phyloP scores from a whole-genome alignment of 2,888 invertebrate species.

The Theristus sp. region DNA sequence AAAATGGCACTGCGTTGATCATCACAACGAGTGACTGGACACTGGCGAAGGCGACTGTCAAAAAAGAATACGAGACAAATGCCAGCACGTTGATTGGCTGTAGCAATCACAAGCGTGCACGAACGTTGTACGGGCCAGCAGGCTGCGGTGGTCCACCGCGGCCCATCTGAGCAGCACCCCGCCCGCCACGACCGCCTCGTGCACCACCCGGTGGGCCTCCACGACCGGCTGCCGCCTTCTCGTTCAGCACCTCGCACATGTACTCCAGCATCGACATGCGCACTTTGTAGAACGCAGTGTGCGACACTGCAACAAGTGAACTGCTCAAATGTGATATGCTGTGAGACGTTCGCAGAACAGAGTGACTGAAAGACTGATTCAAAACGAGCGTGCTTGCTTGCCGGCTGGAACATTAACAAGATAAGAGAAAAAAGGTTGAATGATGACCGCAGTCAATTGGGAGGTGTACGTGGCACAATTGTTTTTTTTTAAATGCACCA shows the following conservation, averaged over 20 bases:
- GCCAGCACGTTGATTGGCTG: neutral
- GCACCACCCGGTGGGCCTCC: neutral
- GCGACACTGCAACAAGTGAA: constrained; percentile 16
- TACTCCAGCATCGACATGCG: constrained; percentile 18
- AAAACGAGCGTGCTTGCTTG: too few species aligned
- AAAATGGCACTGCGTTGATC: too few species aligned
- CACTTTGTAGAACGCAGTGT: constrained; percentile 21
- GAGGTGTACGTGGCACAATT: too few species aligned
- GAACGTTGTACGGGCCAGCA: neutral
- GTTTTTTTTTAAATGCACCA: too few species aligned
- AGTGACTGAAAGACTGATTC: too few species aligned
- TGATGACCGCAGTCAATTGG: too few species aligned
- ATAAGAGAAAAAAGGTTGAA: too few species aligned
- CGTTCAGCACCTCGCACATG: constrained; percentile 20
- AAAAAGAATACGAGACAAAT: too few species aligned
- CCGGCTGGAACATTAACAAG: too few species aligned
- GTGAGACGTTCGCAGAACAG: too few species aligned
- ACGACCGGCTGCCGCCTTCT: constrained; percentile 1
- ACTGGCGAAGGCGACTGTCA: neutral
- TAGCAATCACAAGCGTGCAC: neutral
- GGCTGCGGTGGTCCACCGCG: too few species aligned
- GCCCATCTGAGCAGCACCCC: neutral
- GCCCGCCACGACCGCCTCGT: constrained; percentile 1
- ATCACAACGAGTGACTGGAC: neutral
- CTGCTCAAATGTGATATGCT: too few species aligned